Base-by-base conservation (phyloP, 2,113 vertebrate species). In the Forbesichthys papilliferus region DNA sequence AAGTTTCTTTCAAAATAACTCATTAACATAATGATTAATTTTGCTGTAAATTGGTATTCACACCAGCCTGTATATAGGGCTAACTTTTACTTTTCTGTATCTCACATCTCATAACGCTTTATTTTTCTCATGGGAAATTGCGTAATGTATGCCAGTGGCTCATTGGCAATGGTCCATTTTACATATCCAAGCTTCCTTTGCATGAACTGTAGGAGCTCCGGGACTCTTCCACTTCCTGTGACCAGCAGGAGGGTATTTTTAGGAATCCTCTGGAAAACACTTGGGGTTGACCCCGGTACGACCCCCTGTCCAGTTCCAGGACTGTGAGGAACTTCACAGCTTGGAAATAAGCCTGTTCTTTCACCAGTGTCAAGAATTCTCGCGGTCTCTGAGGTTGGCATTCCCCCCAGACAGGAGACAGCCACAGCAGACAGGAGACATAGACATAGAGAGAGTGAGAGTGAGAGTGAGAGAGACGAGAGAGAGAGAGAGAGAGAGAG, bases 261-360 rank as follows among this genome's bases (percentile, higher is more conserved):
- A 87, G 85, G 78, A 85, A 83, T 86, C 75, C 75, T 87, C 64
- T 65, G 73, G 77, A 87, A 87, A 84, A 81, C 76, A 74, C 83
- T 84, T 80, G 63, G 76, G 69, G 81, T 81, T 89, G 89, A 92
- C 90, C 90, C 69, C 27, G 48, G 42, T 48, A 71, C 69, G 84
- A 92, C 89, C 88, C 82, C 71, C 64, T 84, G 87, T 82, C 82
- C 69, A 79, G 72, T 88, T 84, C 86, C 90, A 89, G 66, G 71
- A 56, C 75, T 68, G 82, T 90, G 89, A 90, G 87, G 90, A 90
- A 92, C 91, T 92, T 93, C 87, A 84, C 91, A 91, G 84, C 81
- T 89, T 87, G 86, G 86, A 90, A 74, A 77, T 77, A 85, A 86
- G 86, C 85, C 86, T 84, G 78, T 87, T 91, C 80, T 79, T 82